Base-by-base conservation (phyloP, 2,113 vertebrate genomes). In the Natator depressus region DNA sequence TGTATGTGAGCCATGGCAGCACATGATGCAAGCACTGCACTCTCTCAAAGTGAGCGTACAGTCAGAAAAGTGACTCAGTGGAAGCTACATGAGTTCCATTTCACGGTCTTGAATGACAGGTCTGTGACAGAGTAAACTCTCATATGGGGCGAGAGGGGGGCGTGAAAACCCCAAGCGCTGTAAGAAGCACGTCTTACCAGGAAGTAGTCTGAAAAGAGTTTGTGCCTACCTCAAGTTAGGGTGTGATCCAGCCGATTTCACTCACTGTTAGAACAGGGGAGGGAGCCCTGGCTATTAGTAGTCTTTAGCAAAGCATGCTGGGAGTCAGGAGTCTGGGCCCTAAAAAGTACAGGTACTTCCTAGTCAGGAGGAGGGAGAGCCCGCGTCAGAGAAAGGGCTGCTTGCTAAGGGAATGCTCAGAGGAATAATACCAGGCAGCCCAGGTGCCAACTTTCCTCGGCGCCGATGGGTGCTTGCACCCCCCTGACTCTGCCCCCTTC, bases 141-240 rank as follows among this genome's bases (percentile, higher is more conserved):
- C 59, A 29, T 11, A 12, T 69, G 19, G 31, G 9, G 9, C 22
- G 65, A 11, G 59, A 13, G 29, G 5, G 5, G 16, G 8, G 9
- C 11, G 19, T n/a, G 35, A 6, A 5, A 35, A 31, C 35, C 50
- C 50, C 50, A 10, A 25, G 31, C 31, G 19, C 38, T 13, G 3
- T 10, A 2, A 2, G 19, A 2, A n/a, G 20, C 6, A 3, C 27
- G 78, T 10, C 49, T 11, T 2, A 10, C 27, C 6, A 46, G 72
- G 72, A 46, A 76, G 38, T 42, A 46, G 38, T 42, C 42, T 46
- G 20, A 46, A 46, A 24, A 42, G 38, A 76, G 42, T 24, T 76
- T 76, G 72, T 47, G 10, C 20, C 42, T 75, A 16, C 38, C 72
- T 76, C 38, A 46, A 24, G 72, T 76, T 76, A 76, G 24, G 42